Evolutionary conservation across 1,140 invertebrate genomes (phyloP).

Genomic region (Ceratosolen solmsi): DNA sequence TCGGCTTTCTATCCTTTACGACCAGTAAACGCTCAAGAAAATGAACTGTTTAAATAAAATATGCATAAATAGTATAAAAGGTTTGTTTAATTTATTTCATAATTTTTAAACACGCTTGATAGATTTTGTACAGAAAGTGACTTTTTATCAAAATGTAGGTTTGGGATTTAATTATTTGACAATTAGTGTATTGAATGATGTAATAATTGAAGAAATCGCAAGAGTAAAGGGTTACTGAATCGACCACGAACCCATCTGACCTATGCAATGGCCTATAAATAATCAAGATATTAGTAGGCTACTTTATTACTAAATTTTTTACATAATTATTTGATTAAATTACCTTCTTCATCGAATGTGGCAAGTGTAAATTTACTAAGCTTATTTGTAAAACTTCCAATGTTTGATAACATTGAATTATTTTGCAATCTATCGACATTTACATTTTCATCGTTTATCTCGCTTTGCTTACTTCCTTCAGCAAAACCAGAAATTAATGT

Average conservation of each 20-base stretch:
- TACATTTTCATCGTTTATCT: constrained; percentile 59
- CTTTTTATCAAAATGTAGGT: constrained; percentile 51
- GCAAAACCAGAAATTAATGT: constrained; percentile 90
- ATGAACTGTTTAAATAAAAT: background rate
- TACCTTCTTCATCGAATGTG: constrained; percentile 90
- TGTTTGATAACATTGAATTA: constrained; percentile 71
- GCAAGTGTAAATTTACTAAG: constrained; percentile 88
- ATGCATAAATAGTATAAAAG: constrained; percentile 39
- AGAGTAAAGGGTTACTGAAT: constrained; percentile 69
- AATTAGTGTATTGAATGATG: constrained; percentile 29
- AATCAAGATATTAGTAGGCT: background rate
- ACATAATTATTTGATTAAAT: no score
- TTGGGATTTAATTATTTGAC: constrained; percentile 46
- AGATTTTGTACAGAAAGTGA: constrained; percentile 50
- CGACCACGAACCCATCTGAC: constrained; percentile 84
- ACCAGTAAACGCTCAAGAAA: background rate
- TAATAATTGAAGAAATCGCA: constrained; percentile 21
- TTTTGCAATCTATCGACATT: constrained; percentile 66
- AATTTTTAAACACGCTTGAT: constrained; percentile 38
- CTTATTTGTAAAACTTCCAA: constrained; percentile 84
- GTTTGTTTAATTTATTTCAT: constrained; percentile 46
- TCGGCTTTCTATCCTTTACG: constrained; percentile 42
- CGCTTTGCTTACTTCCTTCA: constrained; percentile 78
- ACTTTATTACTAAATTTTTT: no score
- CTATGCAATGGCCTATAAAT: constrained; percentile 78